Evolutionary conservation across 2,888 invertebrate genomes (phyloP).

Genomic region (Rhagonycha fulva): DNA sequence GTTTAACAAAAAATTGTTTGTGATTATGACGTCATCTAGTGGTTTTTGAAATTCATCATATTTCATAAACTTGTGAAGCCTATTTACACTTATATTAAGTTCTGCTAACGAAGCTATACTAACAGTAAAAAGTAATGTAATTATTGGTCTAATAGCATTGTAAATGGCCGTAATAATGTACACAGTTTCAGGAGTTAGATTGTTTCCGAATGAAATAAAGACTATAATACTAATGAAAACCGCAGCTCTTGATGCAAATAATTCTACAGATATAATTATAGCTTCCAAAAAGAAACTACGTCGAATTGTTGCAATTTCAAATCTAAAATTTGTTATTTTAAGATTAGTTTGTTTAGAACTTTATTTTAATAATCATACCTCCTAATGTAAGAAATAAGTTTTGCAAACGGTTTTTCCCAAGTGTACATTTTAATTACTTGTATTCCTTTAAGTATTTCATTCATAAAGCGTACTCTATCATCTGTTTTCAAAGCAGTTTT

Average conservation of each 20-base stretch:
- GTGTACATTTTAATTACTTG: slow-evolving; percentile 96
- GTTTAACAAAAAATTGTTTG: neutral
- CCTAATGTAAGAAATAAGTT: slow-evolving; percentile 77
- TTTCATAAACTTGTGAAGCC: slow-evolving; percentile 66
- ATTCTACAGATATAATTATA: slow-evolving; percentile 78
- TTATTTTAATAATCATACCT: slow-evolving; percentile 50
- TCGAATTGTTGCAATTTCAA: slow-evolving; percentile 73
- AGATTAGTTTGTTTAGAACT: neutral
- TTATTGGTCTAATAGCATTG: slow-evolving; percentile 83
- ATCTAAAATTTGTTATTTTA: slow-evolving; percentile 54
- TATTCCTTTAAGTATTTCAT: slow-evolving; percentile 75
- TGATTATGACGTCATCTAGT: neutral
- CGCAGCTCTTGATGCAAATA: slow-evolving; percentile 87
- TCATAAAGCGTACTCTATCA: slow-evolving; percentile 69
- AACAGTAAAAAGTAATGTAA: slow-evolving; percentile 90
- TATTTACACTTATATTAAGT: slow-evolving; percentile 72
- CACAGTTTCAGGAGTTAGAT: slow-evolving; percentile 80
- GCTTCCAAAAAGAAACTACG: slow-evolving; percentile 78
- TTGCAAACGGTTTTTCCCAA: slow-evolving; percentile 90
- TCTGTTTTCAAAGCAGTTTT: slow-evolving; percentile 67
- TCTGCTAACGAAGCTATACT: slow-evolving; percentile 83
- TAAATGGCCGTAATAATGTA: slow-evolving; percentile 90
- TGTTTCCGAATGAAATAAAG: slow-evolving; percentile 71
- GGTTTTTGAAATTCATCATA: slow-evolving; percentile 56
- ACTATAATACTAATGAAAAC: slow-evolving; percentile 83